A percentile compares a stretch with the other conserved stretches of the same genome.
These are phyloP conservation scores for Bursaphelenchus okinawaensis DNA, from an alignment of 2,888 invertebrate species.

Conservation along the genomic window DNA sequence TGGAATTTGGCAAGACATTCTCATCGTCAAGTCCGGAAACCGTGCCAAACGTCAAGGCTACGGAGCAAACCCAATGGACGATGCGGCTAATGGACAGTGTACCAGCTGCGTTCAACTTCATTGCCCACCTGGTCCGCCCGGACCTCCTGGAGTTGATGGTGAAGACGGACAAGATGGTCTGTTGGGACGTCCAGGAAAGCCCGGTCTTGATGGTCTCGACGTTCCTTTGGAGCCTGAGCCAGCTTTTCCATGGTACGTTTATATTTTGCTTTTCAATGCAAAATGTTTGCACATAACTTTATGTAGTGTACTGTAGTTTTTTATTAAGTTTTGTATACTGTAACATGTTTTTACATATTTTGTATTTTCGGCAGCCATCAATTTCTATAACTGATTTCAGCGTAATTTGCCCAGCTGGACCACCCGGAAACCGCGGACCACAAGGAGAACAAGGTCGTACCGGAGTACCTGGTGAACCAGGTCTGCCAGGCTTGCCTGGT, in stretches of 20 bases:
- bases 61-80: conserved; percentile 16
- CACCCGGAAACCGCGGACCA: conserved; percentile 51
- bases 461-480: conserved; percentile 48
- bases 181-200: conserved; percentile 43
- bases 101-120: conserved; percentile 54
- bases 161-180: conserved; percentile 33
- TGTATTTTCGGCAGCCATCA: neutral
- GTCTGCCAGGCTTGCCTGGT: conserved; percentile 49
- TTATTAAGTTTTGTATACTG: no score
- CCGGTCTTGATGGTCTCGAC: conserved; percentile 56
- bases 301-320: no score
- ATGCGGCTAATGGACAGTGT: conserved; percentile 45
- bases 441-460: conserved; percentile 45
- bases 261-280: no score
- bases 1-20: conserved; percentile 51
- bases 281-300: no score
- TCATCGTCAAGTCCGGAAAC: conserved; percentile 43
- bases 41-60: conserved; percentile 42
- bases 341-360: neutral
- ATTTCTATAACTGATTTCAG: conserved; percentile 18
- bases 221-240: conserved; percentile 57
- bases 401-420: conserved; percentile 56
- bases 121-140: conserved; percentile 56
- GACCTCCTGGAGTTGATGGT: conserved; percentile 55
- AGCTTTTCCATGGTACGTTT: conserved; percentile 49